phyloP scores from a whole-genome alignment of 2,113 vertebrate genomes.

The Ovis canadensis region DNA sequence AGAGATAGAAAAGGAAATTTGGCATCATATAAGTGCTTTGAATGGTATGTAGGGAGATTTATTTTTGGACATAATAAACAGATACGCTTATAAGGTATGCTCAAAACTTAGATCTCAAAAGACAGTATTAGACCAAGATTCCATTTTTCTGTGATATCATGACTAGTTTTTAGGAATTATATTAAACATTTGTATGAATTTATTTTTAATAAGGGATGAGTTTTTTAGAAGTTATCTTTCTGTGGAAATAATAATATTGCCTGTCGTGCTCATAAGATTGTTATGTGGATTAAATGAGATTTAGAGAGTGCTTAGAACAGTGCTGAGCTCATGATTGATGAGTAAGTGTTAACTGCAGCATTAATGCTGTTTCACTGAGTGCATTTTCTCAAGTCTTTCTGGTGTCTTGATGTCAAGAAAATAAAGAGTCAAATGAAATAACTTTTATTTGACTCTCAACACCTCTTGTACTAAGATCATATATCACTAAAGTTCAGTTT shows the following conservation, averaged over 20 bases:
- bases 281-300: neutral
- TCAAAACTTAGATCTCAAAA: neutral
- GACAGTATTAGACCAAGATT: neutral
- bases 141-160: neutral
- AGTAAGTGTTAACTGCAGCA: neutral
- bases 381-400: neutral
- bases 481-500: neutral
- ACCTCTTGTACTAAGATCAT: neutral
- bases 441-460: neutral
- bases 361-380: neutral
- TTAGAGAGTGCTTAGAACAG: neutral
- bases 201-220: neutral
- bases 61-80: neutral
- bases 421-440: neutral
- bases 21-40: neutral
- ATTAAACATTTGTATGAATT: neutral
- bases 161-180: neutral
- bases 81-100: neutral
- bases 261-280: neutral
- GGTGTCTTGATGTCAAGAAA: neutral
- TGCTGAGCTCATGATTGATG: neutral
- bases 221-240: neutral
- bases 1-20: neutral
- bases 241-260: neutral
- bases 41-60: neutral